phyloP scores from a whole-genome alignment of 2,797 vertebrate species.

The Choloepus didactylus region DNA sequence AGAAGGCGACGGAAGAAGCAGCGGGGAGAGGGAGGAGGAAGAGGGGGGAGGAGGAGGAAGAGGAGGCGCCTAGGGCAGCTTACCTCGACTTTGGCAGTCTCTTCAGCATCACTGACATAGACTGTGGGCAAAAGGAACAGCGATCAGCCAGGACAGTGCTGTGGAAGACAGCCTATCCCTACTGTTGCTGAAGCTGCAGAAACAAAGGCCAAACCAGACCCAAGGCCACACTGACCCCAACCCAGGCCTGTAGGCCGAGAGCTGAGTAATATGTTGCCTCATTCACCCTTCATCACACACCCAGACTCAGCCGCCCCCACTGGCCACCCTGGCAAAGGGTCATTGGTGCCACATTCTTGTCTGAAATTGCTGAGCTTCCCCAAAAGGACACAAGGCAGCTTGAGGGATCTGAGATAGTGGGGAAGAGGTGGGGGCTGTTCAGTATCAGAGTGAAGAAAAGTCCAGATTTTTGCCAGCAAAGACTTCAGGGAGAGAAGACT shows the following conservation, averaged over 20 bases:
- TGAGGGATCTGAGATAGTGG: neutral
- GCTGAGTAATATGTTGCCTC: neutral
- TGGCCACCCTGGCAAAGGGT: neutral
- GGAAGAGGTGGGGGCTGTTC: neutral
- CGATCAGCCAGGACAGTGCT: neutral
- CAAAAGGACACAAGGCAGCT: neutral
- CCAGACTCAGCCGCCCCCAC: neutral
- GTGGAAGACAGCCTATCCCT: too few relatives aligned
- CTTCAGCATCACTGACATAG: neutral
- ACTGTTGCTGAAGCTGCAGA: neutral
- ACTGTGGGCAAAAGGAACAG: constrained; percentile 58
- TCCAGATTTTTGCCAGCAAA: neutral
- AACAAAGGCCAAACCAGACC: neutral
- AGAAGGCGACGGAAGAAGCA: neutral
- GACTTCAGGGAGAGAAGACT: neutral
- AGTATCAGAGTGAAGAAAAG: neutral
- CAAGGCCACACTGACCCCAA: neutral
- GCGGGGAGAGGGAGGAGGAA: too few relatives aligned
- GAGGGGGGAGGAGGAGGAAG: neutral
- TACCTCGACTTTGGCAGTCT: constrained; percentile 57
- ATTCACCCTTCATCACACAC: neutral
- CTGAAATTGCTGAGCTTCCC: neutral
- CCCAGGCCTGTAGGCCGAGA: neutral
- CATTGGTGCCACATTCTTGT: neutral
- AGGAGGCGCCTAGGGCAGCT: neutral